Base-by-base conservation (phyloP, 2,888 invertebrate species). In the Hypomecis atomaria region DNA sequence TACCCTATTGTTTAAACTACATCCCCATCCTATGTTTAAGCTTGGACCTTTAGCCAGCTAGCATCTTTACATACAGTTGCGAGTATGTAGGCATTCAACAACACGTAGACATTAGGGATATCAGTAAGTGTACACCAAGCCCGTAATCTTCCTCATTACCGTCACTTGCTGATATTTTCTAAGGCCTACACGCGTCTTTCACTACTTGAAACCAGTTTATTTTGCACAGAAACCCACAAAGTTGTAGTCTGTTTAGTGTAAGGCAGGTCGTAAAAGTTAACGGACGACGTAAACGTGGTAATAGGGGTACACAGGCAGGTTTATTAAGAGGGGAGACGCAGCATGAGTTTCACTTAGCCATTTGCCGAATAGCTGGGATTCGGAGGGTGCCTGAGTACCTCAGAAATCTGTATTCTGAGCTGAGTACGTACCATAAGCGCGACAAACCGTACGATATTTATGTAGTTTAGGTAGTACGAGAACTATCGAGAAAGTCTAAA, bases 201-300 rank as follows among this genome's bases (percentile, higher is more conserved):
- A 44, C 11, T 36, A 54, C 43, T 36, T 44, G 11, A 56, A 45
- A 45, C 45, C 42, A 54, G 56, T 57, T 33, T 37, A 47, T 54
- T 63, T 54, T 11, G 44, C 38, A 42, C 44, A 40, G 43, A 62
- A 62, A 44, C 5, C 57, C 45, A 50, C 34, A 59, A 63, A 54
- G 45, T 40, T 63, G 56, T 62, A 67, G 68, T 71, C 69, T 71
- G 71, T 71, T 76, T 71, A 72, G 67, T 68, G 59, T 65, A 68
- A 57, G 60, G 62, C 55, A 50, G 52, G 37, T 76, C 81, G 79
- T 85, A 79, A 84, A 83, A 78, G 74, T 78, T 80, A 79, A 82
- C 76, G 81, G 71, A 67, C 66, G 75, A 73, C 78, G 77, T 83
- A 82, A 82, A 81, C 77, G 72, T 70, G 66, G 77, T 82, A 80